Base-by-base conservation (phyloP, 2,797 vertebrate species). In the Podargus strigoides region DNA sequence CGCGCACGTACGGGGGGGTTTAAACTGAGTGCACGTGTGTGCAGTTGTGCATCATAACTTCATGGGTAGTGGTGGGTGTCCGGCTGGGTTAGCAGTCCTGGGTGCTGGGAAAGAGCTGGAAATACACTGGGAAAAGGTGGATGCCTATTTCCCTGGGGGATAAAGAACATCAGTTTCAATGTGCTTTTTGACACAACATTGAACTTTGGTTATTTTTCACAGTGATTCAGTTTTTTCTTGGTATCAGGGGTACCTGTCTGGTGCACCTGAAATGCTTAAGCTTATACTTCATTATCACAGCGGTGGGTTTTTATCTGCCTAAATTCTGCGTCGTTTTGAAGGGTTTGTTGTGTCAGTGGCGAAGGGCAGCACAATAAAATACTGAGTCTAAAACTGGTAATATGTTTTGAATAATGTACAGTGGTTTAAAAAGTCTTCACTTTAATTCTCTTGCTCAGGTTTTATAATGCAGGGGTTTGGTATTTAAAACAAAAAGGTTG, bases 201-300 rank as follows among this genome's bases (percentile, higher is more conserved):
- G 4, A 53, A 5, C 9, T 77, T 50, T 0, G 4, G 5, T 17
- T 52, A 21, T 3, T 46, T 79, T 79, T 60, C 12, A 2, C 18
- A 13, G 49, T 18, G 41, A 19, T 7, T 44, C 3, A 6, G 13
- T 36, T 24, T 47, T 50, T 67, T 49, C 9, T 49, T 23, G 3
- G 1, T 3, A 1, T 17, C 4, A 1, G 13, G 10, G n/a, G 10
- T 53, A 0, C 7, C 7, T 81, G 44, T 10, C 19, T 18, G 9
- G 3, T 30, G 23, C 0, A 0, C 67, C 6, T 68, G 5, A 39
- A 87, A 27, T 32, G 37, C 17, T 30, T 24, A 20, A 50, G 28
- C 9, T 52, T 49, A 1, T 56, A 1, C 5, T 34, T 74, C 12
- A 30, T 81, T 72, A 7, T 34, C 27, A 4, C 9, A 5, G 32